These are phyloP conservation scores for Arvicanthis niloticus DNA, from an alignment of 2,113 vertebrate species.

Conservation along the genomic window DNA sequence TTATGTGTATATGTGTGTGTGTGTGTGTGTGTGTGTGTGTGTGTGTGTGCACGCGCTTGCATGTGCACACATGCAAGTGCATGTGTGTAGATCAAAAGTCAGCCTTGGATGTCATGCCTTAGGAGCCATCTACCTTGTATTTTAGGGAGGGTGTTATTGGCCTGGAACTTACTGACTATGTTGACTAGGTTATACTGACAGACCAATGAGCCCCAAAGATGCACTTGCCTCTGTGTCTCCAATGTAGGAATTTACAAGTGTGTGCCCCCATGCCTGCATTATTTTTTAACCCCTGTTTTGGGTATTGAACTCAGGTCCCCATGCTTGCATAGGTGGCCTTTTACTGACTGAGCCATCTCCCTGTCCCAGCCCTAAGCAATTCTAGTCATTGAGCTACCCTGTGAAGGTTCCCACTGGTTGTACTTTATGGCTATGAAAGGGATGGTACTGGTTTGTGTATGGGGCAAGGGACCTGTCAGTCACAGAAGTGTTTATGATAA, in stretches of 20 bases:
- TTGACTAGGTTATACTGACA: background rate
- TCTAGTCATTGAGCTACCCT: background rate
- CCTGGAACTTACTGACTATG: background rate
- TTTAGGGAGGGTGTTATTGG: background rate
- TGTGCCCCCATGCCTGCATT: no score
- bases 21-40: no score
- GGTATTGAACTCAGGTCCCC: background rate
- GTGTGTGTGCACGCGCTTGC: background rate
- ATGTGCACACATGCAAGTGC: no score
- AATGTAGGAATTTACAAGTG: background rate
- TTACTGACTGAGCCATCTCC: background rate
- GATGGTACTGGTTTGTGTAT: background rate
- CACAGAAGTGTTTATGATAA: background rate
- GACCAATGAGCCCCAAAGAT: background rate
- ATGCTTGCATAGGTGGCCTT: no score
- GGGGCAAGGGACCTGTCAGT: background rate
- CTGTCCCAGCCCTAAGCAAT: background rate
- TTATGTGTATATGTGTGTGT: no score
- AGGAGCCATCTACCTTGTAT: background rate
- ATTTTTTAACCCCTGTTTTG: background rate
- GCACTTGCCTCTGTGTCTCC: no score
- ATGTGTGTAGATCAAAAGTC: background rate
- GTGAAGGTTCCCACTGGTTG: background rate
- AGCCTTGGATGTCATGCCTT: background rate
- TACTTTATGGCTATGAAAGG: background rate